These are phyloP conservation scores for Mythimna lalbum DNA, from an alignment of 2,888 invertebrate species.

Conservation along the genomic window DNA sequence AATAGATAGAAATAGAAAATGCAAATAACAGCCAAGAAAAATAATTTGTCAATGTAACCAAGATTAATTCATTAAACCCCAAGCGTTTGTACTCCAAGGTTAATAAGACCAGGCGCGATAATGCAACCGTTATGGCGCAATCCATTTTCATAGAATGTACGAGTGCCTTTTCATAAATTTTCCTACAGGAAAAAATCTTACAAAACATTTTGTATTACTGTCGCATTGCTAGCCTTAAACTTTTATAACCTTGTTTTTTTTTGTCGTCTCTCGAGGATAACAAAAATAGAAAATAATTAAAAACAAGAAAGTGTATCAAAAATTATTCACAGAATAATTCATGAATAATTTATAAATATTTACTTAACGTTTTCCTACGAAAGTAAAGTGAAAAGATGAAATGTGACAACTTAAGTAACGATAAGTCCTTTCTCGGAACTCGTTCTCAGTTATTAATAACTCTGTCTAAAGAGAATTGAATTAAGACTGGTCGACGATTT, in stretches of 20 bases:
- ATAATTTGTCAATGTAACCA: too few relatives aligned
- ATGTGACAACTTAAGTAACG: slow-evolving; percentile 21
- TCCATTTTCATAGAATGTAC: too few relatives aligned
- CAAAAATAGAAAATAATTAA: not conserved
- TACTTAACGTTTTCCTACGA: not conserved
- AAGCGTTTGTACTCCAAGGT: too few relatives aligned
- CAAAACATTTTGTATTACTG: not conserved
- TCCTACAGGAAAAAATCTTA: too few relatives aligned
- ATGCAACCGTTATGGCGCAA: too few relatives aligned
- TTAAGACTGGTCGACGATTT: slow-evolving; percentile 24
- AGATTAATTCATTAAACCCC: too few relatives aligned
- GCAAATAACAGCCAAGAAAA: too few relatives aligned
- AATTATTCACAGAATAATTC: not conserved
- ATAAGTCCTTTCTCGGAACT: slow-evolving; percentile 3
- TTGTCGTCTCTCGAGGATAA: not conserved
- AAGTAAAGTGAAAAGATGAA: slow-evolving; percentile 12
- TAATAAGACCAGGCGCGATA: too few relatives aligned
- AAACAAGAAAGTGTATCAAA: not conserved
- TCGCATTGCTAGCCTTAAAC: not conserved
- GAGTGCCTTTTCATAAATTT: too few relatives aligned
- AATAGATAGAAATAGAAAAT: too few relatives aligned
- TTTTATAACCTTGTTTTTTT: not conserved
- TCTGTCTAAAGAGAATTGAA: slow-evolving; percentile 35
- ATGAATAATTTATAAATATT: slow-evolving; percentile 13
- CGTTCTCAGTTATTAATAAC: slow-evolving; percentile 31